A percentile compares a stretch with the other conserved stretches of the same genome.
These are phyloP conservation scores for Drosophila kikkawai DNA, from an alignment of 1,140 invertebrate genomes.

Conservation along the genomic window DNA sequence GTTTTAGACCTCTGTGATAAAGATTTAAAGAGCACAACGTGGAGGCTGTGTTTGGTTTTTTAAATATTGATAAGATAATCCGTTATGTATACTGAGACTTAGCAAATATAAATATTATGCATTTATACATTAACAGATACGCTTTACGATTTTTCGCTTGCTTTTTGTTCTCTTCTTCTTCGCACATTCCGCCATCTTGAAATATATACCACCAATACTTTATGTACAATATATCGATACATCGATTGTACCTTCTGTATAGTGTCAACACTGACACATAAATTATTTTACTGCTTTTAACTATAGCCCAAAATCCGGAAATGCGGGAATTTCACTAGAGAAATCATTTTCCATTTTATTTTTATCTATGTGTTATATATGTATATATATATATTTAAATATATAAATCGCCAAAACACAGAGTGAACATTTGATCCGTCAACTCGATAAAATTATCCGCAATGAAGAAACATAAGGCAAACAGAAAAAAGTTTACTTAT, in stretches of 20 bases:
- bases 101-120: slow-evolving; percentile 52
- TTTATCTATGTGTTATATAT: too few relatives aligned
- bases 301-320: background rate
- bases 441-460: too few relatives aligned
- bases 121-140: slow-evolving; percentile 72
- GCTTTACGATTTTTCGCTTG: slow-evolving; percentile 76
- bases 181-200: slow-evolving; percentile 62
- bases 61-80: slow-evolving; percentile 48
- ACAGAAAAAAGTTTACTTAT: too few relatives aligned
- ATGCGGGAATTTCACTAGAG: background rate
- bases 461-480: too few relatives aligned
- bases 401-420: too few relatives aligned
- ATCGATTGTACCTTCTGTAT: background rate
- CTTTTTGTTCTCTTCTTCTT: slow-evolving; percentile 78
- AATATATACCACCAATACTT: slow-evolving; percentile 42
- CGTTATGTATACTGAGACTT: slow-evolving; percentile 45
- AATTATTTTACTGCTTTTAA: too few relatives aligned
- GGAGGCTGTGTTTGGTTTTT: slow-evolving; percentile 47
- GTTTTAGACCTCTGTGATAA: slow-evolving; percentile 30
- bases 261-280: background rate
- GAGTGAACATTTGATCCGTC: too few relatives aligned
- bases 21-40: slow-evolving; percentile 34
- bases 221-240: slow-evolving; percentile 12
- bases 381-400: too few relatives aligned
- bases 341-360: background rate